Percentiles rank a stretch among this genome's conserved stretches.
Evolutionary conservation across 2,113 vertebrate species (phyloP).

Genomic region (Pedetes capensis): DNA sequence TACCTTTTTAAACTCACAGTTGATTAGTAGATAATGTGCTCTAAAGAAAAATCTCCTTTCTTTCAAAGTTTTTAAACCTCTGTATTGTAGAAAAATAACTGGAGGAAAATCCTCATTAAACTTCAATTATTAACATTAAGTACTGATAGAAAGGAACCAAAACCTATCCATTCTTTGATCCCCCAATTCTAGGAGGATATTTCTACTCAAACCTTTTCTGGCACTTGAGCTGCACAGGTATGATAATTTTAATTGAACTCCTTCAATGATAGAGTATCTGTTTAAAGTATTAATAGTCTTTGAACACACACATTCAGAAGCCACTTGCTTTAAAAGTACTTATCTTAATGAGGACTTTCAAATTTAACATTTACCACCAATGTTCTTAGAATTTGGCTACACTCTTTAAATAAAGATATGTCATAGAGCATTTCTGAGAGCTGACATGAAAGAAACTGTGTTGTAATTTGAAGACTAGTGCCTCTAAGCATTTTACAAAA

Average conservation of each 20-base stretch:
- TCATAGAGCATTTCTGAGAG: not conserved
- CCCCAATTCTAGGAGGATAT: conserved; percentile 53
- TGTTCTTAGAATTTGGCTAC: conserved; percentile 4
- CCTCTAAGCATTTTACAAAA: conserved; percentile 44
- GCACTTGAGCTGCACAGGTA: not conserved
- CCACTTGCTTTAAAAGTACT: conserved; percentile 29
- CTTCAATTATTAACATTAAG: conserved; percentile 46
- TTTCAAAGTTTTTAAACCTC: not conserved
- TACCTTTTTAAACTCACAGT: not conserved
- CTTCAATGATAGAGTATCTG: not conserved
- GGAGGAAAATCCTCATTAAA: conserved; percentile 43
- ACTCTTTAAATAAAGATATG: conserved; percentile 32
- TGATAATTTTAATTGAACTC: conserved; percentile 52
- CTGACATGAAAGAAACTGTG: conserved; percentile 36
- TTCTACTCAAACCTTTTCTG: conserved; percentile 37
- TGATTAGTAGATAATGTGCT: not conserved
- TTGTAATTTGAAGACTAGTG: conserved; percentile 45
- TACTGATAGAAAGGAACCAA: conserved; percentile 44
- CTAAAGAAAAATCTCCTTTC: not conserved
- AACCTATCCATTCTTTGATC: conserved; percentile 41
- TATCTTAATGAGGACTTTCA: conserved; percentile 15
- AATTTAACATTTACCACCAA: conserved; percentile 26
- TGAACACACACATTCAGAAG: conserved; percentile 40
- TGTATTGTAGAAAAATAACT: conserved; percentile 34
- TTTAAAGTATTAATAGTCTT: conserved; percentile 12